These are phyloP conservation scores for Aurelia sp. DNA, from an alignment of 30 jellyfish, hydroid and myxozoan species.

Conservation along the genomic window DNA sequence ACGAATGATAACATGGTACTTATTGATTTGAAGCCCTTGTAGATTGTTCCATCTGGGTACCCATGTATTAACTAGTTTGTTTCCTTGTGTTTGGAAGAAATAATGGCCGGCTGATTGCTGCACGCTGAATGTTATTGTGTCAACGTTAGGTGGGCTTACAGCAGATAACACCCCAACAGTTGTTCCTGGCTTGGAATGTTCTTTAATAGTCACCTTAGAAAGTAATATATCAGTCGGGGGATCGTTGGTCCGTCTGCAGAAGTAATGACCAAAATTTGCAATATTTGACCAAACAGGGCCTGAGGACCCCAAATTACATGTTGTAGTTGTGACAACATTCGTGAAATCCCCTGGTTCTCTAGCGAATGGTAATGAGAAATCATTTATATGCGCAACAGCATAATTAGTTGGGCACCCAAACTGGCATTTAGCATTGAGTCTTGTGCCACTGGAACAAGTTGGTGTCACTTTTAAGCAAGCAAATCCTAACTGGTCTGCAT, in stretches of 20 bases:
- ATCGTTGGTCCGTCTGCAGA: slow-evolving; percentile 89
- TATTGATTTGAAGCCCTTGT: slow-evolving; percentile 36
- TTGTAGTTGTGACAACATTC: slow-evolving; percentile 28
- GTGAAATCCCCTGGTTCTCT: slow-evolving; percentile 18
- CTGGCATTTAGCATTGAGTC: slow-evolving; percentile 59
- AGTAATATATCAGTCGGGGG: slow-evolving; percentile 77
- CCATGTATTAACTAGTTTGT: slow-evolving; percentile 59
- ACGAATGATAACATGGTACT: slow-evolving; percentile 53
- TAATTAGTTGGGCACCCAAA: slow-evolving; percentile 59
- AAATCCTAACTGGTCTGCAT: slow-evolving; percentile 45
- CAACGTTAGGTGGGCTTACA: slow-evolving; percentile 15
- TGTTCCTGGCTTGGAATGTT: slow-evolving; percentile 77
- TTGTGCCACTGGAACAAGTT: slow-evolving; percentile 64
- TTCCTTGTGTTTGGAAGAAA: slow-evolving; percentile 55
- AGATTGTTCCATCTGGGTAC: slow-evolving; percentile 69
- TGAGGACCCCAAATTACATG: slow-evolving; percentile 20
- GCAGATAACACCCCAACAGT: slow-evolving; percentile 74
- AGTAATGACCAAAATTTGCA: slow-evolving; percentile 11
- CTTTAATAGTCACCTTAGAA: slow-evolving; percentile 56
- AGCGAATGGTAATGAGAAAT: slow-evolving; percentile 40
- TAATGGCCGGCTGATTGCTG: slow-evolving; percentile 53
- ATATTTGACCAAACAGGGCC: slow-evolving; percentile 41
- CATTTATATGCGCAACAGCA: slow-evolving; percentile 46
- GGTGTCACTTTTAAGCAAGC: slow-evolving; percentile 51
- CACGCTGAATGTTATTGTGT: slow-evolving; percentile 52